phyloP scores from a whole-genome alignment of 2,797 vertebrate genomes.

The Prionace glauca region DNA sequence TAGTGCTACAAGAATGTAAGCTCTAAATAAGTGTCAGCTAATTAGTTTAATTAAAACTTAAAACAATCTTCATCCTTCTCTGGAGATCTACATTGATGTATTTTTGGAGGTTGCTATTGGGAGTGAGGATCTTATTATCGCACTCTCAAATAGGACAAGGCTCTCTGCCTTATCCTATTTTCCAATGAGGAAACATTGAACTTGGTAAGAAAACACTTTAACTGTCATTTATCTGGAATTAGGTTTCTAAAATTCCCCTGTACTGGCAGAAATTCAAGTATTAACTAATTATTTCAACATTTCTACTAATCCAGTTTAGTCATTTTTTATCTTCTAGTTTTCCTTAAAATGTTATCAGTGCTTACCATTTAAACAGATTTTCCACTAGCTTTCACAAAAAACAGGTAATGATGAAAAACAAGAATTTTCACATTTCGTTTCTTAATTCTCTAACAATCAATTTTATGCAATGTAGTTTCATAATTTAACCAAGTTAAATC shows the following conservation, averaged over 20 bases:
- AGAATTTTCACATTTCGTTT: neutral
- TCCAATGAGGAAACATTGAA: neutral
- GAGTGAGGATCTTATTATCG: neutral
- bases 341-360: neutral
- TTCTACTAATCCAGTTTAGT: neutral
- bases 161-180: neutral
- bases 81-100: neutral
- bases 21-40: neutral
- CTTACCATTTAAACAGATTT: neutral
- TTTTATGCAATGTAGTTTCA: neutral
- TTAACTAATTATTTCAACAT: neutral
- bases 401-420: neutral
- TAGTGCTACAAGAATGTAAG: neutral
- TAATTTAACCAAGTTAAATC: neutral
- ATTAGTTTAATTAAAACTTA: neutral
- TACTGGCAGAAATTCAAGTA: neutral
- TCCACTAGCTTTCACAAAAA: neutral
- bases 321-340: neutral
- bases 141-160: neutral
- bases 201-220: neutral
- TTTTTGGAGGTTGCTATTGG: neutral
- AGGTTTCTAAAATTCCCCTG: neutral
- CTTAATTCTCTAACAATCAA: neutral
- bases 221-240: neutral
- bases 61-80: neutral